These are phyloP conservation scores for Acanthornis magna DNA, from an alignment of 2,797 vertebrate genomes.

Conservation along the genomic window DNA sequence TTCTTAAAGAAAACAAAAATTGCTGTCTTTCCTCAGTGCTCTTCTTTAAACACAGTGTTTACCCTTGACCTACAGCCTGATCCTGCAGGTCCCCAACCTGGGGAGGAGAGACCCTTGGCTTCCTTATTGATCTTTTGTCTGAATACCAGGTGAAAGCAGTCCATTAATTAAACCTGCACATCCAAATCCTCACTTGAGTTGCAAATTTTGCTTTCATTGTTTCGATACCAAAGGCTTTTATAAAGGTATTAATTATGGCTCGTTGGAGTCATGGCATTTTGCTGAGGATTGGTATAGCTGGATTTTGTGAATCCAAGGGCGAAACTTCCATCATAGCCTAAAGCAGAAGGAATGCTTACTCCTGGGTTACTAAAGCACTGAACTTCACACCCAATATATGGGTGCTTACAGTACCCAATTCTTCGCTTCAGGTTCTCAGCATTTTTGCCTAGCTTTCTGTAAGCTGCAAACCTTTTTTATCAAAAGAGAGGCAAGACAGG, in stretches of 20 bases:
- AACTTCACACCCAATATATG: neutral
- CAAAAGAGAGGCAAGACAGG: neutral
- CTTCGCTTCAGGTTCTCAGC: neutral
- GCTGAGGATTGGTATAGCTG: neutral
- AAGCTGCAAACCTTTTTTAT: neutral
- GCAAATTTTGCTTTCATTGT: neutral
- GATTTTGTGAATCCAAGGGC: neutral
- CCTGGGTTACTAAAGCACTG: neutral
- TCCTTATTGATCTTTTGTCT: neutral
- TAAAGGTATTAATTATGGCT: neutral
- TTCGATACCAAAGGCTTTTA: neutral
- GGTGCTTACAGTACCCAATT: rapidly evolving
- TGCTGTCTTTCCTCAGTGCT: neutral
- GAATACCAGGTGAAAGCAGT: neutral
- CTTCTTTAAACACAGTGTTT: neutral
- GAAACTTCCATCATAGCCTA: neutral
- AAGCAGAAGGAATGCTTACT: neutral
- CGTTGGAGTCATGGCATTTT: neutral
- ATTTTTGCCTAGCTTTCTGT: neutral
- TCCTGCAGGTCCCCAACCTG: neutral
- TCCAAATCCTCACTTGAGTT: neutral
- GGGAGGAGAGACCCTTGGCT: neutral
- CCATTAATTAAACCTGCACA: neutral
- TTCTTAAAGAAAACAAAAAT: neutral
- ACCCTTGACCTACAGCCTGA: neutral